Conservation (phyloP, 2,113 vertebrate species). For the Origma solitaria region DNA sequence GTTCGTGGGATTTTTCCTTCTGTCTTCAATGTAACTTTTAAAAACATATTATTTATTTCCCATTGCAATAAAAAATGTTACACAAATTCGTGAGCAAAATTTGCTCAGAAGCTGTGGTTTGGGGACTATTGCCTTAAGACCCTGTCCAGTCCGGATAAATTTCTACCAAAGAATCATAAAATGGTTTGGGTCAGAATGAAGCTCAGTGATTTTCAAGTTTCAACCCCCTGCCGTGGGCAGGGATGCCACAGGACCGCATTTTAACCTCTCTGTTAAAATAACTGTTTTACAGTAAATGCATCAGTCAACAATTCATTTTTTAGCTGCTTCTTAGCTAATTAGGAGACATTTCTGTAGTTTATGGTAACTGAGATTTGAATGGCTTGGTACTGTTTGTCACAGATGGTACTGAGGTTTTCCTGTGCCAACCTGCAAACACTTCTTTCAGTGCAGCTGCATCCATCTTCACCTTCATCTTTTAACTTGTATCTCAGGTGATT, state of each 20-base stretch:
- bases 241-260: neutral
- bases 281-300: neutral
- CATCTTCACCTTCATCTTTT: neutral
- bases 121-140: neutral
- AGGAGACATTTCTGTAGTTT: neutral
- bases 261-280: neutral
- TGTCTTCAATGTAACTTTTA: neutral
- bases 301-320: neutral
- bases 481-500: neutral
- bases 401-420: neutral
- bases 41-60: neutral
- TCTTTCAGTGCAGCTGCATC: neutral
- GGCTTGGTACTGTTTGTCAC: neutral
- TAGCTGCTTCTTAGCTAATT: neutral
- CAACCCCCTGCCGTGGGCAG: neutral
- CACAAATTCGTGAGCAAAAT: neutral
- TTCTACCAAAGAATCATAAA: neutral
- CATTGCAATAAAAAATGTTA: neutral
- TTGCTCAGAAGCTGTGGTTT: neutral
- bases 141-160: neutral
- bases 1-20: neutral
- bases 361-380: neutral
- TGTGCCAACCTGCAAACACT: neutral
- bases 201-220: neutral
- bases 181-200: neutral